phyloP scores from a whole-genome alignment of 1,140 invertebrate species.

The Microplitis mediator region DNA sequence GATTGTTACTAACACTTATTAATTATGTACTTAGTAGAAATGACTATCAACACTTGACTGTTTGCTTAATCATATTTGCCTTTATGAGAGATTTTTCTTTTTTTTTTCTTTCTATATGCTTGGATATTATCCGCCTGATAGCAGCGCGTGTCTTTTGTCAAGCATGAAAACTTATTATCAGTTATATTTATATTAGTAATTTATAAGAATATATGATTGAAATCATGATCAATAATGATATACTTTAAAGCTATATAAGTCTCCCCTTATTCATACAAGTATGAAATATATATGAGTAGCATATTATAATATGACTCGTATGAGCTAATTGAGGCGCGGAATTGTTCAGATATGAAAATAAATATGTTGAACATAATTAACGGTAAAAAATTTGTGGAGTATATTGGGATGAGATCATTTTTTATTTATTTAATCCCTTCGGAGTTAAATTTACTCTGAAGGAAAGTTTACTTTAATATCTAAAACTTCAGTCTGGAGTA shows the following conservation, averaged over 20 bases:
- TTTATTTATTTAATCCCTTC: too few species aligned
- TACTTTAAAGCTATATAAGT: not conserved
- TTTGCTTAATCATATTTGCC: constrained; percentile 17
- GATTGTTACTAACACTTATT: constrained; percentile 15
- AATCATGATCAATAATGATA: constrained; percentile 22
- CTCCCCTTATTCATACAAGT: constrained; percentile 23
- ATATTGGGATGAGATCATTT: too few species aligned
- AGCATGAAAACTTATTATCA: constrained; percentile 30
- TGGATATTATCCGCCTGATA: constrained; percentile 16
- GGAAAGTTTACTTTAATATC: too few species aligned
- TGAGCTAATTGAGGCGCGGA: too few species aligned
- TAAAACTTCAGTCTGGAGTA: too few species aligned
- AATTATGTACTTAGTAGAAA: constrained; percentile 27
- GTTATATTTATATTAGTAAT: constrained; percentile 9
- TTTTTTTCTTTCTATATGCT: constrained; percentile 9
- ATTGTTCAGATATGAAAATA: too few species aligned
- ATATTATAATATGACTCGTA: too few species aligned
- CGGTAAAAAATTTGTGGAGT: too few species aligned
- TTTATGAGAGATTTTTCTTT: not conserved
- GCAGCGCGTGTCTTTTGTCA: constrained; percentile 25
- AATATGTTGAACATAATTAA: too few species aligned
- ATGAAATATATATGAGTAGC: not conserved
- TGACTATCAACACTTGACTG: constrained; percentile 15
- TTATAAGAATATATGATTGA: constrained; percentile 3
- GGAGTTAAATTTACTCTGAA: too few species aligned